Percentiles rank a stretch among this genome's conserved stretches.
These are phyloP conservation scores for Paracentrotus lividus DNA, from an alignment of 53 echinoderm and acorn worm species.

Conservation along the genomic window DNA sequence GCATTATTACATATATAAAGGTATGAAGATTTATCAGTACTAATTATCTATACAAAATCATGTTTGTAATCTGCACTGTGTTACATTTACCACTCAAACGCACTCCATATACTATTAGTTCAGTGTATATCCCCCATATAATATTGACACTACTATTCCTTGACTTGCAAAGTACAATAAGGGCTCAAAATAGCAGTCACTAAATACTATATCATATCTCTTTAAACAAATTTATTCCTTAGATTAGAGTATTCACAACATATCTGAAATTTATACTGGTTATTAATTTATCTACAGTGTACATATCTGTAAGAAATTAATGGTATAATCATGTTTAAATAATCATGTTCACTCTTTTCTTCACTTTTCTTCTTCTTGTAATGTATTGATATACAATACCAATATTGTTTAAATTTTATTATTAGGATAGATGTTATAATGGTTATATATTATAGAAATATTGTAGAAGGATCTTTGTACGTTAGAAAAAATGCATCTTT, in stretches of 20 bases:
- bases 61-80: neutral
- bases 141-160: too few species aligned
- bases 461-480: neutral
- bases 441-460: neutral
- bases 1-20: neutral
- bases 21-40: constrained; percentile 8
- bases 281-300: neutral
- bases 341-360: too few species aligned
- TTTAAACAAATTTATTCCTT: neutral
- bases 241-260: neutral
- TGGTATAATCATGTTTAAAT: too few species aligned
- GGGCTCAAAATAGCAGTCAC: neutral
- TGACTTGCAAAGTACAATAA: neutral
- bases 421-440: neutral
- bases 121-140: too few species aligned
- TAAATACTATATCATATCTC: neutral
- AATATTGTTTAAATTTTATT: neutral
- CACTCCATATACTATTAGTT: neutral
- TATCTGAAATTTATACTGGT: neutral
- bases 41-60: neutral
- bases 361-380: too few species aligned
- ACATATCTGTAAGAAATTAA: neutral
- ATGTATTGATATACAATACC: too few species aligned
- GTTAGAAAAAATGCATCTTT: neutral
- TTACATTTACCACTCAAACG: neutral